These are phyloP conservation scores for Heteromurus nitidus DNA, from an alignment of 2,888 invertebrate species.

Conservation along the genomic window DNA sequence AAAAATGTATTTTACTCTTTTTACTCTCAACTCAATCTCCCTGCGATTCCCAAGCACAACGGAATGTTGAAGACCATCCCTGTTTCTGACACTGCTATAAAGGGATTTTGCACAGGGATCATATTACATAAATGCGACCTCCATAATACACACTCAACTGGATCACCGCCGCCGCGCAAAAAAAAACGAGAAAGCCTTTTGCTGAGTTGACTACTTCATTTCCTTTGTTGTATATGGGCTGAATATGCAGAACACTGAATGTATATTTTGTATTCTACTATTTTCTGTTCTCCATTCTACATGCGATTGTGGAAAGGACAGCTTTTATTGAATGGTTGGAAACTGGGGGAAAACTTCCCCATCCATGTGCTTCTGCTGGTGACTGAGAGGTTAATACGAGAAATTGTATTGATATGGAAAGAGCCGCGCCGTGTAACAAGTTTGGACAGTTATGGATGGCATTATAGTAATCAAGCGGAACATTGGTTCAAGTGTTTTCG, in stretches of 20 bases:
- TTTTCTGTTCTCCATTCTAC: neutral
- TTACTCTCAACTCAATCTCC: conserved; percentile 13
- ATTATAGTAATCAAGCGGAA: conserved; percentile 17
- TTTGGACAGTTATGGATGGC: conserved; percentile 20
- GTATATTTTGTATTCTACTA: neutral
- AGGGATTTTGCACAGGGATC: conserved; percentile 46
- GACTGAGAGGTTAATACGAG: neutral
- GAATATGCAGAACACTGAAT: neutral
- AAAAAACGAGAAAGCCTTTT: neutral
- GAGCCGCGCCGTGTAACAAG: conserved; percentile 5
- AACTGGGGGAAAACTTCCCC: neutral
- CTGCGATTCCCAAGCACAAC: conserved; percentile 29
- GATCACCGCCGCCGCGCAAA: neutral
- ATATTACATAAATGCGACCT: conserved; percentile 20
- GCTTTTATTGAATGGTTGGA: neutral
- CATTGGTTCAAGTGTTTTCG: conserved; percentile 13
- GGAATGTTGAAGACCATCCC: conserved; percentile 37
- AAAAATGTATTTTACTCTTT: neutral
- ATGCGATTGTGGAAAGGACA: neutral
- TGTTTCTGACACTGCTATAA: conserved; percentile 56
- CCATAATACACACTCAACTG: neutral
- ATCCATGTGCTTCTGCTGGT: neutral
- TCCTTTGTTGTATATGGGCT: neutral
- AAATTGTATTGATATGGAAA: conserved; percentile 4
- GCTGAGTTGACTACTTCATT: neutral